Base-by-base conservation (phyloP, 1,140 invertebrate species). In the Drosophila parabipectinata region DNA sequence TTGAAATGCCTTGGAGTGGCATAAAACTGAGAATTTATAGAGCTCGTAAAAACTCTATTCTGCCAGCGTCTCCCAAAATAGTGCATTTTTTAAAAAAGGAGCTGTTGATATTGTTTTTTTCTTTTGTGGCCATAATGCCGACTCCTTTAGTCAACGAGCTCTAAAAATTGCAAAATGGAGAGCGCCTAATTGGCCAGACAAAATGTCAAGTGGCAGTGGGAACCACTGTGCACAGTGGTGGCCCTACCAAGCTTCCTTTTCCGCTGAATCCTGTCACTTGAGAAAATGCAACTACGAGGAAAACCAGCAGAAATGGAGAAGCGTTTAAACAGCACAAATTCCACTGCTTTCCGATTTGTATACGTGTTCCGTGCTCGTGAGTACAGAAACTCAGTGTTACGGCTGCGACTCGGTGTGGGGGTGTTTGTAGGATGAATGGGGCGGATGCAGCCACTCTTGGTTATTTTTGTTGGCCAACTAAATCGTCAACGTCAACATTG, bases 401-500 rank as follows among this genome's bases (percentile, higher is more conserved):
- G 44, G 67, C 57, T 41, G 56, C 41, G 44, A 21, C 15, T 67
- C 45, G 45, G 21, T 28, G 37, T 41, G 47, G 15, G 48, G 34
- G 21, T 28, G 24, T 44, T 47, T 41, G 53, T 24, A 21, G 44
- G 41, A 21, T 47, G 34, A 34, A 28, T 41, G 41, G 47, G 21
- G 50, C 21, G 51, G 67, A 18, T 69, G 44, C 56, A 55, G 53
- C 45, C 61, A 50, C 47, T 66, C 24, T 39, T 41, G 54, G 47
- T 48, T 63, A 47, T 55, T 66, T 54, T 63, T 76, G 73, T 68
- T 68, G 59, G 75, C 83, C 67, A 87, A 88, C 82, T 77, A 82
- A 87, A 87, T 79, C 79, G 83, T 87, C 72, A 87, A 61, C 75
- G 79, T 88, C 82, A 88, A 87, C 79, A 87, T 79, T 83, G 82